Evolutionary conservation across 2,888 invertebrate genomes (phyloP).

Genomic region (Eudasyphora cyanicolor): DNA sequence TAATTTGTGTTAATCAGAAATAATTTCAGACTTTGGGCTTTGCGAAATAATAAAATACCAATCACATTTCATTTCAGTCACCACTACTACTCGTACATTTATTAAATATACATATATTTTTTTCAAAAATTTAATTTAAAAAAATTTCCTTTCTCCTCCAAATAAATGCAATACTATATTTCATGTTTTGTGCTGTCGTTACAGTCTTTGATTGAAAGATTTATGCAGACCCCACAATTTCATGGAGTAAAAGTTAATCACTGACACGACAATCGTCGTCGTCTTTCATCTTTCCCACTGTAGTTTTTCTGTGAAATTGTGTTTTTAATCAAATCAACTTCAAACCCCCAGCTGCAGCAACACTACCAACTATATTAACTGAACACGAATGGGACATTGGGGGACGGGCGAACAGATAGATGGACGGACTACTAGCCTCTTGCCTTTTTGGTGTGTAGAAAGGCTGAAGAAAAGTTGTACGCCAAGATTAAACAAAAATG

Average conservation of each 20-base stretch:
- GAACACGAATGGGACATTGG: not conserved
- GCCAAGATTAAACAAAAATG: constrained; percentile 12
- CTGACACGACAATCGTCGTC: not conserved
- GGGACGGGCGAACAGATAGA: too few species aligned
- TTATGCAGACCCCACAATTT: not conserved
- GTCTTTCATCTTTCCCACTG: constrained; percentile 5
- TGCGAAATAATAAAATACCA: too few species aligned
- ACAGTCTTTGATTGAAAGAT: not conserved
- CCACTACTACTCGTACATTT: not conserved
- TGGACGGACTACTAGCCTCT: not conserved
- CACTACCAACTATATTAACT: not conserved
- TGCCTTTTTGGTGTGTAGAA: not conserved
- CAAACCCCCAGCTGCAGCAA: not conserved
- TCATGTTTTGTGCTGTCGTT: not conserved
- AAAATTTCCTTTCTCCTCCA: not conserved
- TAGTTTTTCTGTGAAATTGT: constrained; percentile 5
- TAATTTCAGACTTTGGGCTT: not conserved
- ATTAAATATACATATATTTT: too few species aligned
- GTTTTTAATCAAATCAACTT: not conserved
- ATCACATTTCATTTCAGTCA: not conserved
- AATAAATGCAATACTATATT: too few species aligned
- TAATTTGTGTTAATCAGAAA: not conserved
- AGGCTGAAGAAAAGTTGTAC: not conserved
- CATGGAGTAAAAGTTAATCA: constrained; percentile 20
- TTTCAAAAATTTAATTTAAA: not conserved